These are phyloP conservation scores for Hypselothyrea guttata DNA, from an alignment of 2,888 invertebrate genomes.

Conservation along the genomic window DNA sequence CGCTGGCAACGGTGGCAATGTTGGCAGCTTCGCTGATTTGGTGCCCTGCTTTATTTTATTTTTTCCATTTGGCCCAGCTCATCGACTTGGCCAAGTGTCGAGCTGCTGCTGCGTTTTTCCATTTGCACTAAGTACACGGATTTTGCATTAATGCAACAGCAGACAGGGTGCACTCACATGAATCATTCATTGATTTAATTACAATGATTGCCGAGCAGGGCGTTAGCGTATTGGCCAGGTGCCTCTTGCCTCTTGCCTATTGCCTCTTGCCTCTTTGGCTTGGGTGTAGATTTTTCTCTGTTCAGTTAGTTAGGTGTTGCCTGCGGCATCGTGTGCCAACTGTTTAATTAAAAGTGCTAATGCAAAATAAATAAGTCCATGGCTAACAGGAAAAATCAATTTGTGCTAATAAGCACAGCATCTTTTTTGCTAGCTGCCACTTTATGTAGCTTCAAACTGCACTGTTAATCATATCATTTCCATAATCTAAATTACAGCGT, in stretches of 20 bases:
- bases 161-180: slow-evolving; percentile 67
- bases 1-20: slow-evolving; percentile 44
- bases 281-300: background rate
- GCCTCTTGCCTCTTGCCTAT: background rate
- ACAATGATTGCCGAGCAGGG: slow-evolving; percentile 67
- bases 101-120: slow-evolving; percentile 57
- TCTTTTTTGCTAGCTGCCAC: slow-evolving; percentile 13
- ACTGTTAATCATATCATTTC: no score
- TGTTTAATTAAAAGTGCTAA: slow-evolving; percentile 77
- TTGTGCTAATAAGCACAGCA: slow-evolving; percentile 66
- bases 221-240: slow-evolving; percentile 9
- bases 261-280: background rate
- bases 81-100: slow-evolving; percentile 48
- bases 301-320: slow-evolving; percentile 10
- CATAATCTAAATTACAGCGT: no score
- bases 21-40: slow-evolving; percentile 47
- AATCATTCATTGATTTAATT: slow-evolving; percentile 78
- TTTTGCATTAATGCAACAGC: slow-evolving; percentile 71
- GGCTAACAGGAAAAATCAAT: slow-evolving; percentile 71
- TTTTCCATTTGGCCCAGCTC: background rate
- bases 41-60: slow-evolving; percentile 15
- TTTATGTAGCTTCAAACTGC: no score
- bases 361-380: slow-evolving; percentile 72
- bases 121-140: slow-evolving; percentile 74
- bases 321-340: slow-evolving; percentile 36